Evolutionary conservation across 2,797 vertebrate species (phyloP), one percentile per base, ranked within the genome.

Genomic region (Ptychobarbus kaznakovi): DNA sequence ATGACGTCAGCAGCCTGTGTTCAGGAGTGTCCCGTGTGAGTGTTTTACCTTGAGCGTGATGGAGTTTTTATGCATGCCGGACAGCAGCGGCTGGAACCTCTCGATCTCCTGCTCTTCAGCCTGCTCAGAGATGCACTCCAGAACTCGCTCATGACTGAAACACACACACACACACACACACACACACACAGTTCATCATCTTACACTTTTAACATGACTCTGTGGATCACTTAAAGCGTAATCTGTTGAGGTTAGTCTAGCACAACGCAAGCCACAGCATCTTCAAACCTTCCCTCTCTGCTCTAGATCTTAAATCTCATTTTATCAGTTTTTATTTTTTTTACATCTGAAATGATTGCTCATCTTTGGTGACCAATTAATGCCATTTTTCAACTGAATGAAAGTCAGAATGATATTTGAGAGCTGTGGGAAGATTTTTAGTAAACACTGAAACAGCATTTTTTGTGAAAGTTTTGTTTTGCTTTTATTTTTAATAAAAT

Each of bases 81-180:
- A 88, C 56, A 98, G 86, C 28, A 98, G 93, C n/a, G 96, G 96
- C 90, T 96, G 96, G 90, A 98, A 98, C 86, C 97, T 95, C 91
- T 97, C 97, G 18, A 95, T 91, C 6, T 97, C 96, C 63, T 90
- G 93, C 92, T 93, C 96, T 82, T 98, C 97, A 32, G 95, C 97
- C 90, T 96, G 94, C 79, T 96, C 96, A 38, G 97, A 97, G 86
- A 98, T 94, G 3, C 96, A 96, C 89, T 96, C 97, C 89, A 98
- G 92, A 90, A 98, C 97, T 49, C 96, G 96, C 89, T 97, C 97
- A 88, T 98, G 96, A 87, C 97, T 98, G 56, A 51, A 53, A 79
- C 63, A 84, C 16, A 84, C 16, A 84, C 28, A 87, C 40, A 81
- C 28, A 38, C 16, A 84, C 28, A 87, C 40, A 81, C 28, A 38